These are phyloP conservation scores for Peromyscus melanophrys DNA, from an alignment of 2,797 vertebrate species.

Conservation along the genomic window DNA sequence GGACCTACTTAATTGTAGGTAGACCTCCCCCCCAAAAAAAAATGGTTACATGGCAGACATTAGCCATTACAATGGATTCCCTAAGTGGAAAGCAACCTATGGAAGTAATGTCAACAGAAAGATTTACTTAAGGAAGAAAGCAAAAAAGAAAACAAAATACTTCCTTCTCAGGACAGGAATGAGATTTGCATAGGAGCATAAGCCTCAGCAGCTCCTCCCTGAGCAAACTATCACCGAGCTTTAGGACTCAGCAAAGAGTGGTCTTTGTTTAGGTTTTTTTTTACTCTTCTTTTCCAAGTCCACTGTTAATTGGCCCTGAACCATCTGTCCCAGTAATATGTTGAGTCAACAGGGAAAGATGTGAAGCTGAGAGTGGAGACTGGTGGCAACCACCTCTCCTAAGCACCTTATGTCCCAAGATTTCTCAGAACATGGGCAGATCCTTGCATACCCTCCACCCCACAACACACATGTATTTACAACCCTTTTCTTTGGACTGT, in stretches of 20 bases:
- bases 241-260: background rate
- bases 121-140: background rate
- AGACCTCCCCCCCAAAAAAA: background rate
- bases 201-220: background rate
- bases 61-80: background rate
- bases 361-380: background rate
- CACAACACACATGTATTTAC: background rate
- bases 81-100: background rate
- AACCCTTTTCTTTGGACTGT: background rate
- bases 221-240: slow-evolving; percentile 6
- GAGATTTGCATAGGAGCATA: background rate
- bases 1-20: background rate
- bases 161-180: background rate
- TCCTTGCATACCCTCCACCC: background rate
- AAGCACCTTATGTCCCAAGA: background rate
- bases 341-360: slow-evolving; percentile 1
- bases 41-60: slow-evolving; percentile 1
- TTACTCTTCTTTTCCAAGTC: background rate
- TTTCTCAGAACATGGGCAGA: background rate
- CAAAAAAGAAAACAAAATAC: background rate
- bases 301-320: background rate
- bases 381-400: background rate
- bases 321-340: background rate
- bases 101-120: background rate
- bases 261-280: background rate